Base-by-base conservation (phyloP, 1,140 invertebrate species). In the Drosophila yakuba region DNA sequence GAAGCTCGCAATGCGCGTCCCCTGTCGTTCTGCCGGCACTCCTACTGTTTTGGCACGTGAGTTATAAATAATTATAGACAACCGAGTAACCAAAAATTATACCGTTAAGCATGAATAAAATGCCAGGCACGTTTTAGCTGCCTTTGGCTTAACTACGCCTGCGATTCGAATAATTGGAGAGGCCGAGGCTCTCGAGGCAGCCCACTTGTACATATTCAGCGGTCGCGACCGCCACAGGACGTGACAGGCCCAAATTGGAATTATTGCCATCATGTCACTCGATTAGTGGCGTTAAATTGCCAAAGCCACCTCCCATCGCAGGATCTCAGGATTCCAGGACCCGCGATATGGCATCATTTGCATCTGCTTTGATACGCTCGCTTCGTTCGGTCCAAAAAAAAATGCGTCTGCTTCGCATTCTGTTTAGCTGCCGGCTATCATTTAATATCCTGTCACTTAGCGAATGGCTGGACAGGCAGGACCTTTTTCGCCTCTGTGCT, bases 231-330 rank as follows among this genome's bases (percentile, higher is more conserved):
- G 68, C 68, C 74, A 45, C 45, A 55, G 47, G 60, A 73, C 79
- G 73, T 66, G 66, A 83, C 76, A 67, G 68, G 84, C 36, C 61
- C 76, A 89, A 88, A 89, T 89, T 89, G 85, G 77, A 89, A 90
- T 89, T 89, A 89, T 89, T 72, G 77, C 64, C 69, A 73, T 80
- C 80, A 80, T 89, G 80, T 89, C 68, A 80, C 84, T 80, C 84
- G 81, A 89, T 89, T 89, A 89, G 84, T 84, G 67, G 80, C 84
- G 76, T 74, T 89, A 89, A 89, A 89, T 89, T 88, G 80, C 80
- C 85, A 73, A 81, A 71, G 60, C 72, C 36, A 41, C 72, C 69
- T 12, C 50, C 14, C 15, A 10, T 35, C 57, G 36, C 12, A 3
- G 20, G 36, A 14, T 35, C 39, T 5, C 28, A 4, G 43, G 4